Conservation (phyloP, 1,140 invertebrate genomes). For the Rhopalosiphum padi region DNA sequence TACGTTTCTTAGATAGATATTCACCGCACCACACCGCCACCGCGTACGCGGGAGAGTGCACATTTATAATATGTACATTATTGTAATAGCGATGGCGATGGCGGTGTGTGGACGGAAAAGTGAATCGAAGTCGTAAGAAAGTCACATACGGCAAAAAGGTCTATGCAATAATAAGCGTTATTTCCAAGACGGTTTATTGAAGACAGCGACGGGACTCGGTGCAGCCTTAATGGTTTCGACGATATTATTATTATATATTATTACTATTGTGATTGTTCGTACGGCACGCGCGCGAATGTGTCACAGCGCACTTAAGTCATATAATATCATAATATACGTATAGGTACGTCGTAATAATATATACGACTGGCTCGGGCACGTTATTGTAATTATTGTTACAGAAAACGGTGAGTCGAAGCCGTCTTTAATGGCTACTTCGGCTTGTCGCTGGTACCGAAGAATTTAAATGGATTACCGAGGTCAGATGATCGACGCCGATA, state of each 20-base stretch:
- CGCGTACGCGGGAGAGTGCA: not conserved
- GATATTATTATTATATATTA: not conserved
- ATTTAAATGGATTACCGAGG: constrained; percentile 4
- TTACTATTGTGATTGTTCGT: not conserved
- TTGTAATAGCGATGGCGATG: not conserved
- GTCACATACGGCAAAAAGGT: not conserved
- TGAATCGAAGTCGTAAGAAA: not conserved
- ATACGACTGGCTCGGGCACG: not conserved
- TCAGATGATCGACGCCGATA: not conserved
- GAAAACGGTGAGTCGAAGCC: not conserved
- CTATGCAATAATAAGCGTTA: not conserved
- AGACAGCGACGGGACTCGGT: not conserved
- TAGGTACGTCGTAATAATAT: not conserved
- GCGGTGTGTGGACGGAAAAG: too few relatives aligned
- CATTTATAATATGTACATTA: not conserved
- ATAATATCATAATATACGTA: not conserved
- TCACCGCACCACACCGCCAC: not conserved
- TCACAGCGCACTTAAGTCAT: not conserved
- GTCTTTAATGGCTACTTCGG: not conserved
- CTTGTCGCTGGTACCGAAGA: not conserved
- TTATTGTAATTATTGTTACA: not conserved
- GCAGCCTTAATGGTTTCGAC: not conserved
- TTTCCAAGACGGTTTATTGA: not conserved
- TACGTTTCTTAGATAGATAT: not conserved
- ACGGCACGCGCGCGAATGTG: not conserved